Base-by-base conservation (phyloP, 2,797 vertebrate species). In the Scyliorhinus canicula region DNA sequence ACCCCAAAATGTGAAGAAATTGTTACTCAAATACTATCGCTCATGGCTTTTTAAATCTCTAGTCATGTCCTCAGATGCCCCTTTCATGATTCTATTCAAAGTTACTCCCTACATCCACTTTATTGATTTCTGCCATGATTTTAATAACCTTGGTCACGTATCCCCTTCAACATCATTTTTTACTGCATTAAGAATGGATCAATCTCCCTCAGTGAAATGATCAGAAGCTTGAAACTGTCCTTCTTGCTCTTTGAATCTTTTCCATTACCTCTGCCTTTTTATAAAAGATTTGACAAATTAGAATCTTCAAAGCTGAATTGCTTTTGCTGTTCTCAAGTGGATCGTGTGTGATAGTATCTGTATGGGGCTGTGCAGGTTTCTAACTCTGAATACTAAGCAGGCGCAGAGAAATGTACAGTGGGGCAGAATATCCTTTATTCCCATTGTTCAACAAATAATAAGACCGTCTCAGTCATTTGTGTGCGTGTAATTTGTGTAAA, bases 221-320 rank as follows among this genome's bases (percentile, higher is more conserved):
- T 52, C 50, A 86, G 84, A 86, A 86, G 50, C 84, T 28, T 28
- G 26, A 50, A 55, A 86, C 50, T 50, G 9, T 86, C 44, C 40
- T 82, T 21, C 19, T 4, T 40, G 40, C 40, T 82, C 82, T 86
- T 86, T 86, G 84, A 52, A 31, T 86, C 50, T 28, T 86, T 86
- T 52, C 84, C 84, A 86, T 52, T 86, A 50, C 26, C 28, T 55
- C 50, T 55, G 84, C 50, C 84, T 12, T 86, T 86, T 14, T 86
- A 31, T 52, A 55, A 55, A 86, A 86, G 24, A 86, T 86, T 85
- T 86, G 47, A 86, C 84, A 86, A 86, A 86, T 86, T 86, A 55
- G 47, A 31, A 86, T 11, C 84, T 55, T 86, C 84, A 86, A 86
- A 86, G 79, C 79, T 26, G 79, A 47, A 55, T 52, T 31, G 47